A percentile compares a stretch with the other conserved stretches of the same genome.
Evolutionary conservation across 2,113 vertebrate species (phyloP).

Genomic region (Emydura subglobosa): DNA sequence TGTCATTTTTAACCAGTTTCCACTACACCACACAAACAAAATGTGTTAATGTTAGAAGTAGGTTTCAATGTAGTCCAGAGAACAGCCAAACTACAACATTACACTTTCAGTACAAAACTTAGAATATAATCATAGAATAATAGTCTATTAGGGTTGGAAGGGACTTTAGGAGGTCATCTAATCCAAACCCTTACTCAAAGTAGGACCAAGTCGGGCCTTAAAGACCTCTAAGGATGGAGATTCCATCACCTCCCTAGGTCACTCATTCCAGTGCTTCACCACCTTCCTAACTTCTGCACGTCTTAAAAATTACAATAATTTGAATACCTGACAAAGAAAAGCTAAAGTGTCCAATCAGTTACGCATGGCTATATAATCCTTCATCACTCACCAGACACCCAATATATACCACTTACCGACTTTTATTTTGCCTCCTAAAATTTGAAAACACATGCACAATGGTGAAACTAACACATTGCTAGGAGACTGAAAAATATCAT

Average conservation of each 20-base stretch:
- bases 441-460: background rate
- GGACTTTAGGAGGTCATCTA: too few relatives aligned
- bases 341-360: background rate
- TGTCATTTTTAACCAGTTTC: background rate
- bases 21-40: background rate
- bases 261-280: too few relatives aligned
- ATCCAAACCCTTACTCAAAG: too few relatives aligned
- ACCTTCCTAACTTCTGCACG: background rate
- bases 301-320: background rate
- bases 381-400: background rate
- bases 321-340: background rate
- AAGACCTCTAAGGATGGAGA: too few relatives aligned
- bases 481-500: background rate
- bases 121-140: too few relatives aligned
- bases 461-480: background rate
- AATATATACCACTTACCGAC: background rate
- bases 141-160: too few relatives aligned
- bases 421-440: background rate
- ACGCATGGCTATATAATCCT: background rate
- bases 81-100: background rate
- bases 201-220: too few relatives aligned
- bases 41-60: background rate
- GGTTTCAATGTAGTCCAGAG: background rate
- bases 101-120: background rate
- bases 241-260: too few relatives aligned